These are phyloP conservation scores for Oryzias sinensis DNA, from an alignment of 2,797 vertebrate genomes.

Conservation along the genomic window DNA sequence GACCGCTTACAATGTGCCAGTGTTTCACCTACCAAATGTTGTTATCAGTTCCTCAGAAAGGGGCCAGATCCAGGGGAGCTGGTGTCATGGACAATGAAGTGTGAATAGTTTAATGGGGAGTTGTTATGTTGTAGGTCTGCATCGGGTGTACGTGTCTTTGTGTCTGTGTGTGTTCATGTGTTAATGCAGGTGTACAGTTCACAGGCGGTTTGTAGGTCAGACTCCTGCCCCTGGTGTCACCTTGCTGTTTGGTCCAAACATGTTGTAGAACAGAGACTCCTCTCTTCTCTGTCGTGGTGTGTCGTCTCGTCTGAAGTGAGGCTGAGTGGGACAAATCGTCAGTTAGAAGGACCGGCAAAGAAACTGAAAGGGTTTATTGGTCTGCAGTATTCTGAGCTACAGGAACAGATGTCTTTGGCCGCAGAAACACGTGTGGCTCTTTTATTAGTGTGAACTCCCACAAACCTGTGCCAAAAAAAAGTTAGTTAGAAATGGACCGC, in stretches of 20 bases:
- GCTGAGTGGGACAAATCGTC: conserved; percentile 5
- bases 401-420: conserved; percentile 49
- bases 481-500: conserved; percentile 18
- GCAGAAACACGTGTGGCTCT: conserved; percentile 45
- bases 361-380: conserved; percentile 41
- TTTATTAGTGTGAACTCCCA: conserved; percentile 50
- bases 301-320: background rate
- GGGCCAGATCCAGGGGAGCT: conserved; percentile 42
- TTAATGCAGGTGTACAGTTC: conserved; percentile 67
- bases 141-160: conserved; percentile 28
- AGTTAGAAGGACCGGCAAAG: conserved; percentile 23
- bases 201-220: conserved; percentile 61
- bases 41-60: conserved; percentile 44
- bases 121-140: conserved; percentile 32
- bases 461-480: conserved; percentile 5
- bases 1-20: conserved; percentile 52
- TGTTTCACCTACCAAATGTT: conserved; percentile 54
- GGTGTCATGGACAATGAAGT: conserved; percentile 44
- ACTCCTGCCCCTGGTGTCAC: conserved; percentile 52
- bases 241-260: conserved; percentile 63
- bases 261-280: conserved; percentile 25
- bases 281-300: conserved; percentile 5
- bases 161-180: conserved; percentile 40
- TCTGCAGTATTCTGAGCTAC: conserved; percentile 50
- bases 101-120: conserved; percentile 37